Evolutionary conservation across 2,113 vertebrate genomes (phyloP).

Genomic region (Gadus macrocephalus): DNA sequence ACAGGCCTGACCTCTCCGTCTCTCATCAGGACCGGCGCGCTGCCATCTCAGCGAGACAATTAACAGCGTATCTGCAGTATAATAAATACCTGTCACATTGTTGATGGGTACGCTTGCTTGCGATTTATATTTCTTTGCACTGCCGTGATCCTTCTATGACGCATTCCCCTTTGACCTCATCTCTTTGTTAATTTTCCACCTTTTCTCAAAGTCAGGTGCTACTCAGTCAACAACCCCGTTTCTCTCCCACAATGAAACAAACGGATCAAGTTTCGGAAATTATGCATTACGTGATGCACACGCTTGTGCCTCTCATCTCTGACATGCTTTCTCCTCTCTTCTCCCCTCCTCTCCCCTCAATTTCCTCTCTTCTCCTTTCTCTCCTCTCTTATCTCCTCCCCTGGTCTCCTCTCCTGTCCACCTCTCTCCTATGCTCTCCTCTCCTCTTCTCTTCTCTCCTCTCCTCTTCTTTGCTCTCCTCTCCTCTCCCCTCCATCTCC

Average conservation of each 20-base stretch:
- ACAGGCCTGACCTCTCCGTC: no score
- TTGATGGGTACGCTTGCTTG: no score
- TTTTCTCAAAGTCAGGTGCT: constrained; percentile 1
- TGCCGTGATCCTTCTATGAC: background rate
- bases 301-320: background rate
- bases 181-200: background rate
- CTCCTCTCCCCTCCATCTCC: background rate
- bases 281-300: background rate
- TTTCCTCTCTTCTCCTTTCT: background rate
- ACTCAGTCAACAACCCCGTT: background rate
- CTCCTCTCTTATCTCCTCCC: background rate
- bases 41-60: no score
- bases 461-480: background rate
- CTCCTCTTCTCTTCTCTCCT: background rate
- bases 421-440: background rate
- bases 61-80: no score
- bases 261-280: background rate
- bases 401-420: background rate
- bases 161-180: background rate
- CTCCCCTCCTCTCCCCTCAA: background rate
- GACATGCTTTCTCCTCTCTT: background rate
- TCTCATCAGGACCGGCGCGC: no score
- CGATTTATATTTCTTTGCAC: no score
- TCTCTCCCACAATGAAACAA: background rate
- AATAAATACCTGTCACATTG: no score